Evolutionary conservation across 2,797 vertebrate genomes (phyloP), one percentile per base, ranked within the genome.

Genomic region (Lophotriccus pileatus): DNA sequence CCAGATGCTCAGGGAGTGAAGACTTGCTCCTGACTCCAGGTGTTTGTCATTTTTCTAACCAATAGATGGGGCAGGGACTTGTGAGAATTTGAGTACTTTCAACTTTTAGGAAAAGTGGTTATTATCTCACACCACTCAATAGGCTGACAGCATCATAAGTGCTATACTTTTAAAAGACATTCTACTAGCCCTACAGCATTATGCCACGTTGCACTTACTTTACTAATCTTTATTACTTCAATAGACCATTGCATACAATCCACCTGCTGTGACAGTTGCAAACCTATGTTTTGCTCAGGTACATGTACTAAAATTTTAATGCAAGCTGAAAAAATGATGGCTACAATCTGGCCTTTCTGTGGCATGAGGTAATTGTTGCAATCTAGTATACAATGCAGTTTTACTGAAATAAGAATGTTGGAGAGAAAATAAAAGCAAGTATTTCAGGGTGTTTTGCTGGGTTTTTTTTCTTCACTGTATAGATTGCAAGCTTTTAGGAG

Each of bases 401-500:
- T 77, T 89, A 95, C 44, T 84, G 80, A 89, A 95, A 90, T 68
- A 62, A 90, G 52, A 73, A 75, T 90, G 50, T 13, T 87, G 50
- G 52, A 27, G 12, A 22, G 79, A 93, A 88, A 76, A 85, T 47
- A 85, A 94, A 94, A 94, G 22, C 34, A 81, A 93, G 27, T 56
- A 87, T 92, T 89, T 92, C 32, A 64, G 52, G 11, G 14, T 62
- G 34, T 25, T 14, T 37, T 84, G n/a, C n/a, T n/a, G n/a, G 58
- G 39, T 41, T 67, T 67, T 83, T 70, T 79, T 22, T 6, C 27
- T n/a, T 95, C 9, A 0, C 76, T 93, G 28, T 78, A 87, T 70
- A 80, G 74, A 81, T 94, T 93, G 76, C 67, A 44, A 93, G 81
- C 67, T 97, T 97, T 96, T 84, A 96, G 84, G 67, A 87, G 47